Evolutionary conservation across 1,140 invertebrate species (phyloP).

Genomic region (Drosophila punjabiensis): DNA sequence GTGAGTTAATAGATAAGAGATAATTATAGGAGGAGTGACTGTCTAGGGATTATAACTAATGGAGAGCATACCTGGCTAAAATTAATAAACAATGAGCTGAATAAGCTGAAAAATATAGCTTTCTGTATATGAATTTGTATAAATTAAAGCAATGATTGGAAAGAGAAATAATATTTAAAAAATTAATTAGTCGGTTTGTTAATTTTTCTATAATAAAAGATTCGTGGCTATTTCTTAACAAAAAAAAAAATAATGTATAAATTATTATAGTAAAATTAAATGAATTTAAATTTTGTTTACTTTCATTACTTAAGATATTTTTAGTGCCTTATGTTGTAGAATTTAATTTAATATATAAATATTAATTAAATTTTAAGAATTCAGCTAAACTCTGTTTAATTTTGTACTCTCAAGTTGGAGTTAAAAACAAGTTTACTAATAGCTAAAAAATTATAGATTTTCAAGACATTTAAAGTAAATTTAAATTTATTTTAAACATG

Average conservation of each 20-base stretch:
- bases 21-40: not conserved
- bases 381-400: not conserved
- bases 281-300: not conserved
- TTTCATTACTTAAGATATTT: not conserved
- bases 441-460: not conserved
- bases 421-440: too few relatives aligned
- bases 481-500: not conserved
- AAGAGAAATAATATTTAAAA: not conserved
- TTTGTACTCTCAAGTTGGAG: too few relatives aligned
- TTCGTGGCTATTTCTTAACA: too few relatives aligned
- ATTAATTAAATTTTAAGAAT: not conserved
- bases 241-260: too few relatives aligned
- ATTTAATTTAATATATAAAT: not conserved
- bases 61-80: conserved; percentile 6
- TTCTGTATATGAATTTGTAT: not conserved
- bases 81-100: conserved; percentile 6
- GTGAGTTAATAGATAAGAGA: conserved; percentile 32
- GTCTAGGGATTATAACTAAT: not conserved
- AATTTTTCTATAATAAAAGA: too few relatives aligned
- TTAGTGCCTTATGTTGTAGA: too few relatives aligned
- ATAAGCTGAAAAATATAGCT: not conserved
- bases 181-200: too few relatives aligned
- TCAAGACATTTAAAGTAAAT: not conserved
- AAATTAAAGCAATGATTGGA: not conserved
- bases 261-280: too few relatives aligned